These are phyloP conservation scores for Drosophila monieri DNA, from an alignment of 2,888 invertebrate species.

Conservation along the genomic window DNA sequence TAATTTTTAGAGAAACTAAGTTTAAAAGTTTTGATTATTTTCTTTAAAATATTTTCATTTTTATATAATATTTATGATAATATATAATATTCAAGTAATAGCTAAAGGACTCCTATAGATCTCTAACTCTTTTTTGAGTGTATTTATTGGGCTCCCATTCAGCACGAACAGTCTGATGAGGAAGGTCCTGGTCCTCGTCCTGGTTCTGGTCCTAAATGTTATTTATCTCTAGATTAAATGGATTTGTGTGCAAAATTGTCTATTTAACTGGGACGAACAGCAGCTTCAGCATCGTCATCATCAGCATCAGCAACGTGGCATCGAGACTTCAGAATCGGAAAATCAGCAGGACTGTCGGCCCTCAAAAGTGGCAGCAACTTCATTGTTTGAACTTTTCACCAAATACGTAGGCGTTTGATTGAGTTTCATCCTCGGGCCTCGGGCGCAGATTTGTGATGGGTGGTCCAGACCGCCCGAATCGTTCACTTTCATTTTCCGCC, in stretches of 20 bases:
- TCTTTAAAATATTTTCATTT: too few species aligned
- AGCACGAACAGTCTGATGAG: slow-evolving; percentile 19
- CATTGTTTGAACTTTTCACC: slow-evolving; percentile 71
- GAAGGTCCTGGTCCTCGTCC: slow-evolving; percentile 7
- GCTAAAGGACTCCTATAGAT: not conserved
- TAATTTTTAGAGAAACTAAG: too few species aligned
- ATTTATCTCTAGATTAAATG: slow-evolving; percentile 81
- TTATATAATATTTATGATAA: not conserved
- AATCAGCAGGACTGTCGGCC: slow-evolving; percentile 29
- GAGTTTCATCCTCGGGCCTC: slow-evolving; percentile 49
- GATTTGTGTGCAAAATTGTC: slow-evolving; percentile 80
- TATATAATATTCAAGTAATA: not conserved
- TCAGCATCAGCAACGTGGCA: slow-evolving; percentile 10
- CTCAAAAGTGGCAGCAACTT: slow-evolving; percentile 49
- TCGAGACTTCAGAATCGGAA: slow-evolving; percentile 8
- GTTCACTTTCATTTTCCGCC: slow-evolving; percentile 2
- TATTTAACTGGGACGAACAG: slow-evolving; percentile 59
- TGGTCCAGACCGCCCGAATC: not conserved
- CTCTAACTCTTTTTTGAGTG: slow-evolving; percentile 13
- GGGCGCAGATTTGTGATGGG: slow-evolving; percentile 22
- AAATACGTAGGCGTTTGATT: slow-evolving; percentile 67
- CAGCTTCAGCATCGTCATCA: slow-evolving; percentile 29
- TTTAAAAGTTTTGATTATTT: too few species aligned
- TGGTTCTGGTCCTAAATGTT: slow-evolving; percentile 62
- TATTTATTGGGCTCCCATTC: slow-evolving; percentile 15